Conservation (phyloP, 2,113 vertebrate species). For the Spheniscus mendiculus region DNA sequence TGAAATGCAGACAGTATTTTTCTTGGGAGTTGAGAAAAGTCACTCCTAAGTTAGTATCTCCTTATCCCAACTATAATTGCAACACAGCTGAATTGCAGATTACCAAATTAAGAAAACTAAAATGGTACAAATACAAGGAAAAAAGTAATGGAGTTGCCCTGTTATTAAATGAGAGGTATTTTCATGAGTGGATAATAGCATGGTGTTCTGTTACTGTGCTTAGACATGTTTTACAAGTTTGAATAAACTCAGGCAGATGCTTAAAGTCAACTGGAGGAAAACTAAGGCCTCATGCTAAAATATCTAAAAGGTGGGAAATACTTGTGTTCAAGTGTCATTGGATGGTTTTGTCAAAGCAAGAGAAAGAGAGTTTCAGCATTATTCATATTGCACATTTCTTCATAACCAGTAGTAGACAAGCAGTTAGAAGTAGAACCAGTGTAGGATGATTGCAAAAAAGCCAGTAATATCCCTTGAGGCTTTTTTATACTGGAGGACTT, state of each 20-base stretch:
- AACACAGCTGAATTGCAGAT: background rate
- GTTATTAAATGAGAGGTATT: background rate
- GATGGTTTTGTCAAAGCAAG: background rate
- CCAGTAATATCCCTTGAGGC: background rate
- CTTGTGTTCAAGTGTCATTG: background rate
- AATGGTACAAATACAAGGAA: background rate
- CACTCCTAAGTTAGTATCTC: background rate
- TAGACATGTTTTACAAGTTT: background rate
- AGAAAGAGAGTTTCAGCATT: background rate
- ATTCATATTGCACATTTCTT: background rate
- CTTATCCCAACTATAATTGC: background rate
- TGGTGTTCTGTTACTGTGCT: background rate
- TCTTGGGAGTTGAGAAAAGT: background rate
- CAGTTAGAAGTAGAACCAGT: background rate
- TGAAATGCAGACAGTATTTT: background rate
- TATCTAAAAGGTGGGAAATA: background rate
- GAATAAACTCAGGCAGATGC: background rate
- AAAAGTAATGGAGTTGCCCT: background rate
- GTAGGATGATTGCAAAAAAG: background rate
- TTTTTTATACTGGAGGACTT: background rate
- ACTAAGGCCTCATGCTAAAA: background rate
- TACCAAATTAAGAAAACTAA: background rate
- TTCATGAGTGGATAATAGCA: background rate
- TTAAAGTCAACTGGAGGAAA: background rate
- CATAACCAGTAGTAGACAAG: background rate